phyloP scores from a whole-genome alignment of 37 sponge, comb jelly and placozoan genomes.

The Agelas oroides region DNA sequence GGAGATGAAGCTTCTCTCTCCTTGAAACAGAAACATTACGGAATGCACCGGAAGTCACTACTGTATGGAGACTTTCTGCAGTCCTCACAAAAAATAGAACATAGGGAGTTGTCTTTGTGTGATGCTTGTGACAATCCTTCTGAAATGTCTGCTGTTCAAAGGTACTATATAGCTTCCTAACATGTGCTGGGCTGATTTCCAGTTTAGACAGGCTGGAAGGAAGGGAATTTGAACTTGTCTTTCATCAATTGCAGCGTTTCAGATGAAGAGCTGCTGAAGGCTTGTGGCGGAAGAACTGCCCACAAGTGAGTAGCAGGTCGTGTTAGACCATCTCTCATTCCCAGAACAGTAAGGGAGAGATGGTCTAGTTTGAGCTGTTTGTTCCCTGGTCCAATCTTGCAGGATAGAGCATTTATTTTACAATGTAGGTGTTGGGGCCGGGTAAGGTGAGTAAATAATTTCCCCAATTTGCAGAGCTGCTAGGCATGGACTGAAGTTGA shows the following conservation, averaged over 20 bases:
- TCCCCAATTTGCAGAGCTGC: constrained; percentile 65
- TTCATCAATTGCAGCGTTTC: constrained; percentile 1
- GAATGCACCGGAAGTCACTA: constrained; percentile 4
- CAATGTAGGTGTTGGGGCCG: too few species aligned
- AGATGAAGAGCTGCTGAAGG: constrained; percentile 52
- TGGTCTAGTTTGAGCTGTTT: too few species aligned
- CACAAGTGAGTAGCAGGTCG: constrained; percentile 66
- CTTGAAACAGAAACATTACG: constrained; percentile 23
- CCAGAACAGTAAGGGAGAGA: too few species aligned
- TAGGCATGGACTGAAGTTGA: constrained; percentile 68
- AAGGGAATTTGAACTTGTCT: too few species aligned
- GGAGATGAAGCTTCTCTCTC: not conserved
- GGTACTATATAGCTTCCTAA: too few species aligned
- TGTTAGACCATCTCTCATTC: too few species aligned
- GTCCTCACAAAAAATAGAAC: not conserved
- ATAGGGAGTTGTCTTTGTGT: not conserved
- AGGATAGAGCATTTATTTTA: too few species aligned
- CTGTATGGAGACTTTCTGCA: constrained; percentile 35
- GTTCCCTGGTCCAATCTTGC: too few species aligned
- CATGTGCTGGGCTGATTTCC: too few species aligned
- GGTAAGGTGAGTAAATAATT: too few species aligned
- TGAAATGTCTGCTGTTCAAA: not conserved
- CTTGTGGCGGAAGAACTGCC: constrained; percentile 76
- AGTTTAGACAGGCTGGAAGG: too few species aligned
- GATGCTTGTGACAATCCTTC: not conserved